phyloP scores from a whole-genome alignment of 2,113 vertebrate genomes.

The Phyllopteryx taeniolatus region DNA sequence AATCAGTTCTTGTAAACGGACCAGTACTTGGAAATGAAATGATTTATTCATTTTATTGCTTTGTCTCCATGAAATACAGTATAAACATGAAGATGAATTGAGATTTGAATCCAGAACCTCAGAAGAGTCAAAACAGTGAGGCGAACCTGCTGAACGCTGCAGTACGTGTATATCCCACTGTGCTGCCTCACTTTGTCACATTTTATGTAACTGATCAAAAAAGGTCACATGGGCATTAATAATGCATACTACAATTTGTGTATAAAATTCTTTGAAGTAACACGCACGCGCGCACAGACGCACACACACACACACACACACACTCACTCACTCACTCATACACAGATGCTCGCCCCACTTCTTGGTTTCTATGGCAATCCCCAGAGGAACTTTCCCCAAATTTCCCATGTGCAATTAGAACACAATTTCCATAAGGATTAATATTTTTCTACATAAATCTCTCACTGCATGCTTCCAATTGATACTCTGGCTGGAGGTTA shows the following conservation, averaged over 20 bases:
- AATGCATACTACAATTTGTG: neutral
- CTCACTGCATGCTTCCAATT: too few species aligned
- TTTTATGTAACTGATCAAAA: neutral
- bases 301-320: neutral
- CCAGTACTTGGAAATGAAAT: too few species aligned
- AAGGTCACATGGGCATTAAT: neutral
- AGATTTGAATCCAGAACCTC: neutral
- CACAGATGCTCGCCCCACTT: neutral
- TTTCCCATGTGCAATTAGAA: neutral
- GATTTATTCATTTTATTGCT: too few species aligned
- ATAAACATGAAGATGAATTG: too few species aligned
- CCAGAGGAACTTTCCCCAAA: neutral
- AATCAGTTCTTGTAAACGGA: too few species aligned
- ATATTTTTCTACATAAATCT: neutral
- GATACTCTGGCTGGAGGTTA: too few species aligned
- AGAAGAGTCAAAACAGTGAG: neutral
- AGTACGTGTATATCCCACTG: neutral
- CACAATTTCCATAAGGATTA: neutral
- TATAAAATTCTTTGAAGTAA: neutral
- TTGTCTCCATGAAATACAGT: too few species aligned
- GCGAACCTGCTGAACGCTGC: neutral
- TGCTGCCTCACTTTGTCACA: neutral
- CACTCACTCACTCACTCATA: neutral
- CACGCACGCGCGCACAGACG: neutral
- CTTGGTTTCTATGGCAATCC: neutral